Base-by-base conservation (phyloP, 2,888 invertebrate species). In the Cepaea hortensis region DNA sequence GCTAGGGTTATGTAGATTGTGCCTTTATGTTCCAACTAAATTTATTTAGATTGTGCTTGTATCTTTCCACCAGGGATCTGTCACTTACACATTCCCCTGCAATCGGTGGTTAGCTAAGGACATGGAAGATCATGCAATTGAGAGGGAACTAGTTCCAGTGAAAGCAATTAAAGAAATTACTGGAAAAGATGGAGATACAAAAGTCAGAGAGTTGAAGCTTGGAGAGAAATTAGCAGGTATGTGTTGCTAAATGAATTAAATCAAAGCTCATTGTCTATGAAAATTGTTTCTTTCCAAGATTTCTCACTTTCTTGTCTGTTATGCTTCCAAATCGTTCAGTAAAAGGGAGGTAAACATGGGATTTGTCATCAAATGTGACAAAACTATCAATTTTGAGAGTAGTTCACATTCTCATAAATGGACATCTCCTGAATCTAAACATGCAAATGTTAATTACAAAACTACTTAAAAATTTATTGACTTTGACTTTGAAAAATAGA, bases 51-150 rank as follows among this genome's bases (percentile, higher is more conserved):
- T 20, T n/a, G 18, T 20, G 68, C 68, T 50, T 76, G 20, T 76
- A 55, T 50, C 23, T n/a, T 23, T 15, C 23, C 55, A n/a, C n/a
- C 50, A 77, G 77, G 77, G 77, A 1, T 77, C 94, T 5, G 91
- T 93, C 85, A 93, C 93, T 3, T 94, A 93, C 90, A 90, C 91
- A 55, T 95, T 95, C 90, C 93, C 92, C 9, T 94, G 94, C 89
- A 90, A 92, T 48, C 91, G 94, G 5, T 95, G 95, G 95, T 87
- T 95, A 83, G 94, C 94, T 7, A 88, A 92, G 48, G 91, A 93
- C 85, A 94, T 94, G 88, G 94, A 93, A 15, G 94, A 95, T 89
- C 91, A 91, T 9, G 92, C 93, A 23, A 94, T 94, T 70, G 94
- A 92, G 84, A 89, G 94, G 76, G 94, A 94, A 87, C 91, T 94